Evolutionary conservation across 1,140 invertebrate species (phyloP).

Genomic region (Apis florea): DNA sequence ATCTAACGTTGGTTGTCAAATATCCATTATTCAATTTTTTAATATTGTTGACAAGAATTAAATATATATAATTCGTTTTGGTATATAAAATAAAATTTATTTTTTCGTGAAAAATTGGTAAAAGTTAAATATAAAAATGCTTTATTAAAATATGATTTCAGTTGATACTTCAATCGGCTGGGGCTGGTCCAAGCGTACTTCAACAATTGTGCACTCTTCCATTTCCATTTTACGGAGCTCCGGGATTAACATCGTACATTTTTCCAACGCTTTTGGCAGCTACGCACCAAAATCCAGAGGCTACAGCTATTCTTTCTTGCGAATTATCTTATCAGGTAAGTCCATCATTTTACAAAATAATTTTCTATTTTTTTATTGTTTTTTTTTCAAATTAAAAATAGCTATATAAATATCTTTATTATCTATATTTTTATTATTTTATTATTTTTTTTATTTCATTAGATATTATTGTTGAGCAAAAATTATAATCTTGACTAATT

Average conservation of each 20-base stretch:
- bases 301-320: conserved; percentile 86
- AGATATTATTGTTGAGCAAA: too few relatives aligned
- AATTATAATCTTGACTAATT: too few relatives aligned
- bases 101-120: too few relatives aligned
- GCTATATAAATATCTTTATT: too few relatives aligned
- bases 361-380: neutral
- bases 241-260: conserved; percentile 86
- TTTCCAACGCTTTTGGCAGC: conserved; percentile 94
- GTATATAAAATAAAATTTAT: too few relatives aligned
- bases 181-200: conserved; percentile 90
- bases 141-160: conserved; percentile 75
- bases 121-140: too few relatives aligned
- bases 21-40: too few relatives aligned
- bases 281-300: conserved; percentile 86
- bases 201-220: conserved; percentile 94
- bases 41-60: too few relatives aligned
- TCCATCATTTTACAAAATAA: neutral
- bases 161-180: conserved; percentile 89
- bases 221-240: conserved; percentile 93
- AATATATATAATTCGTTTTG: too few relatives aligned
- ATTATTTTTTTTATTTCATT: too few relatives aligned
- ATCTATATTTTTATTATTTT: too few relatives aligned
- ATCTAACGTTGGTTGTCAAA: too few relatives aligned
- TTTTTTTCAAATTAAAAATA: neutral
- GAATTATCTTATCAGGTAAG: conserved; percentile 90